These are phyloP conservation scores for Hydra vulgaris DNA, from an alignment of 30 jellyfish, hydroid and myxozoan species.

Conservation along the genomic window DNA sequence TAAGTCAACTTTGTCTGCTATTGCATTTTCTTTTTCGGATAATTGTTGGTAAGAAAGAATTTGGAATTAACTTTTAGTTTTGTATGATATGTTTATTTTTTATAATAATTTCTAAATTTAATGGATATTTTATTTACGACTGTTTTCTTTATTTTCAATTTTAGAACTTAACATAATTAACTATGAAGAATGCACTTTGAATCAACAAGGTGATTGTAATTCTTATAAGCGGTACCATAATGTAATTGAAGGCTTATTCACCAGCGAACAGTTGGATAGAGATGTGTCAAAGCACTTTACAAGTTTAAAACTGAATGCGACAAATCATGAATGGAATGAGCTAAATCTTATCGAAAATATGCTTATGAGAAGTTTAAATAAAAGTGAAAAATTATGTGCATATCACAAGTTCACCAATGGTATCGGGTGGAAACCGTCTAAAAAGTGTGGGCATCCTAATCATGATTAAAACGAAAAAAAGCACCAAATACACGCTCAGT, in stretches of 20 bases:
- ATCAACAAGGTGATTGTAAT: not conserved
- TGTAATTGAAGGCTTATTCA: not conserved
- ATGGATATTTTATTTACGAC: not conserved
- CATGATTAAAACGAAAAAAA: too few relatives aligned
- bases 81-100: not conserved
- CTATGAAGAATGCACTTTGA: not conserved
- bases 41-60: not conserved
- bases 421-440: not conserved
- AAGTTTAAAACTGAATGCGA: not conserved
- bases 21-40: too few relatives aligned
- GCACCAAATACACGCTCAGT: too few relatives aligned
- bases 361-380: not conserved
- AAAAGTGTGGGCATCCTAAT: not conserved
- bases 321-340: not conserved
- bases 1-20: not conserved
- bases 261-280: not conserved
- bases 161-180: not conserved
- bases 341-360: not conserved
- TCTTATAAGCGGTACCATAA: not conserved
- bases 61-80: not conserved
- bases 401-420: not conserved
- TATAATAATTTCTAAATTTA: too few relatives aligned
- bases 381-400: not conserved
- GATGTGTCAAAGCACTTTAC: not conserved
- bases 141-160: not conserved